phyloP scores from a whole-genome alignment of 1,140 invertebrate species.

The Laupala kohalensis region DNA sequence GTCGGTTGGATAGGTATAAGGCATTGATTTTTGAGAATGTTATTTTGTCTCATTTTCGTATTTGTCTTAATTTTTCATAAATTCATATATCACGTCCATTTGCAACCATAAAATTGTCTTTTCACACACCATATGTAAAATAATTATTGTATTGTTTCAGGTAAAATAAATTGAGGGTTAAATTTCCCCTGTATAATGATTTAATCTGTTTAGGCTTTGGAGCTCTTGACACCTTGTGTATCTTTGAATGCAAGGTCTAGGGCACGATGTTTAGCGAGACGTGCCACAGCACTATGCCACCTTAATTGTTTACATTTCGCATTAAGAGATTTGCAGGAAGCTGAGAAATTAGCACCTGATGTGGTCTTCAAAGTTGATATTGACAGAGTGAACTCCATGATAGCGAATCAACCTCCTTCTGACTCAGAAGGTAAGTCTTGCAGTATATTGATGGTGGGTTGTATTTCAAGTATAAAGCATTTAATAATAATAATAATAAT shows the following conservation, averaged over 20 bases:
- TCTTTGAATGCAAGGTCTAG: slow-evolving; percentile 53
- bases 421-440: background rate
- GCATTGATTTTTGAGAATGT: background rate
- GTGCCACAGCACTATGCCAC: slow-evolving; percentile 56
- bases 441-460: too few relatives aligned
- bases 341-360: slow-evolving; percentile 44
- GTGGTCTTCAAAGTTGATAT: slow-evolving; percentile 11
- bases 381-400: background rate
- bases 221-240: slow-evolving; percentile 55
- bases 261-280: slow-evolving; percentile 50
- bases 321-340: slow-evolving; percentile 57
- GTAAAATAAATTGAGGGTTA: slow-evolving; percentile 16
- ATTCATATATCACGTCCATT: too few relatives aligned
- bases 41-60: background rate
- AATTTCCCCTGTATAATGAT: slow-evolving; percentile 20
- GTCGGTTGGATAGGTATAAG: too few relatives aligned
- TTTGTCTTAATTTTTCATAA: background rate
- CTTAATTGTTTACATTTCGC: slow-evolving; percentile 56
- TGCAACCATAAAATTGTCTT: too few relatives aligned
- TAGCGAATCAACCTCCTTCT: background rate
- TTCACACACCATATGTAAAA: background rate
- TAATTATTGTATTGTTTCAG: background rate
- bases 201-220: slow-evolving; percentile 43
- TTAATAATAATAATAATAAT: too few relatives aligned
- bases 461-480: too few relatives aligned